These are phyloP conservation scores for Cirrhinus molitorella DNA, from an alignment of 2,797 vertebrate genomes.

Conservation along the genomic window DNA sequence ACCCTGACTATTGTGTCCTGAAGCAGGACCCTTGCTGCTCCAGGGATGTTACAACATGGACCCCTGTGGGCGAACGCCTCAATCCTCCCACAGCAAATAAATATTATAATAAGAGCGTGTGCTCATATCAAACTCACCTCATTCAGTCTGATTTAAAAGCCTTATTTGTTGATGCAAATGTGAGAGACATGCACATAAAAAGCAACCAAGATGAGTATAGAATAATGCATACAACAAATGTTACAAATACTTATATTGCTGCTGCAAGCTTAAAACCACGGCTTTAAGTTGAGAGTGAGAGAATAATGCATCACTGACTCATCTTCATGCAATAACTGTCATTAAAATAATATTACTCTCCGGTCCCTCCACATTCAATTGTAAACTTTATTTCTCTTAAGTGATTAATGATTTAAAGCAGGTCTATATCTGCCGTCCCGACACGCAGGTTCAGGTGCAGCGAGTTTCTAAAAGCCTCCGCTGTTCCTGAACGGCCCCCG, in stretches of 20 bases:
- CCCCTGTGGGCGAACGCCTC: not conserved
- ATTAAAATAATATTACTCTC: not conserved
- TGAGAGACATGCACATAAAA: not conserved
- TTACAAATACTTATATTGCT: not conserved
- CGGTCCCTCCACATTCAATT: not conserved
- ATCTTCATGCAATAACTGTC: not conserved
- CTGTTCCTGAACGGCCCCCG: not conserved
- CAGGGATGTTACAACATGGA: not conserved
- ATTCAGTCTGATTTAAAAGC: not conserved
- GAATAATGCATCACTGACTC: not conserved
- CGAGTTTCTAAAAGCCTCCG: slow-evolving; percentile 18
- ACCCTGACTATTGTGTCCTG: slow-evolving; percentile 15
- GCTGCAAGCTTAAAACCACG: not conserved
- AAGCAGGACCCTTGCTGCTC: not conserved
- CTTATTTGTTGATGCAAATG: not conserved
- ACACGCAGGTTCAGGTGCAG: not conserved
- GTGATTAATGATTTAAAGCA: slow-evolving; percentile 8
- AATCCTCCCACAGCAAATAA: not conserved
- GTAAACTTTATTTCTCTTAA: not conserved
- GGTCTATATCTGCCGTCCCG: not conserved
- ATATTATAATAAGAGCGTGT: not conserved
- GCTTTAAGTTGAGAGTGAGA: not conserved
- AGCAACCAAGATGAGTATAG: not conserved
- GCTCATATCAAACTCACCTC: not conserved
- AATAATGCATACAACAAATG: not conserved